Evolutionary conservation across 2,888 invertebrate species (phyloP), one percentile per base, ranked within the genome.

Genomic region (Omphaloscelis lunosa): DNA sequence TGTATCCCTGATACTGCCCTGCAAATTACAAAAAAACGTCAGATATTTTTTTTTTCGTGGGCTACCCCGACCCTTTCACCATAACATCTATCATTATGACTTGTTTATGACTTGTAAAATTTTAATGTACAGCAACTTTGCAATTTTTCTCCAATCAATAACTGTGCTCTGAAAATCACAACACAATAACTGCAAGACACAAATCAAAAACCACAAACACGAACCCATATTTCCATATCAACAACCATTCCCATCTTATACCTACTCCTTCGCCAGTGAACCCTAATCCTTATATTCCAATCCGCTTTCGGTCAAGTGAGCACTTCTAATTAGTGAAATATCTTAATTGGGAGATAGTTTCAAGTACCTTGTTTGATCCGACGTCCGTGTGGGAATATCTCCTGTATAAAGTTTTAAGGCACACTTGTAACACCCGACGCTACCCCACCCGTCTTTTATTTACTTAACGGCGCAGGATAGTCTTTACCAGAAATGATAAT

Each of bases 321-420:
- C 89, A 82, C 87, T 86, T 80, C 88, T 93, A 93, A 94, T 94
- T 92, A 93, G 93, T 85, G 86, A 88, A 91, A 93, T 90, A 91
- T 91, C 92, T 92, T 93, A 93, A 94, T 94, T 94, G 93, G 93
- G 77, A 84, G 87, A 89, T 88, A 86, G 88, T 88, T 90, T 87
- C 86, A 83, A 89, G 88, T 27, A 66, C 63, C 79, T 83, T 68
- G 83, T 83, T 78, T 68, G 63, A 68, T 58, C 63, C 6, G 79
- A 65, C 63, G 51, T 59, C 17, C 79, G 68, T 83, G 63, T 80
- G 83, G 83, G 78, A 82, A 66, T 79, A 76, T 81, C 51, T 23
- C 2, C 51, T 27, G 59, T 39, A 8, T 70, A 61, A n/a, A 63
- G 11, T 69, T 72, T 51, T 23, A 63, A 39, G 23, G 53, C 9